Evolutionary conservation across 1,140 invertebrate species (phyloP).

Genomic region (Leptinotarsa texana): DNA sequence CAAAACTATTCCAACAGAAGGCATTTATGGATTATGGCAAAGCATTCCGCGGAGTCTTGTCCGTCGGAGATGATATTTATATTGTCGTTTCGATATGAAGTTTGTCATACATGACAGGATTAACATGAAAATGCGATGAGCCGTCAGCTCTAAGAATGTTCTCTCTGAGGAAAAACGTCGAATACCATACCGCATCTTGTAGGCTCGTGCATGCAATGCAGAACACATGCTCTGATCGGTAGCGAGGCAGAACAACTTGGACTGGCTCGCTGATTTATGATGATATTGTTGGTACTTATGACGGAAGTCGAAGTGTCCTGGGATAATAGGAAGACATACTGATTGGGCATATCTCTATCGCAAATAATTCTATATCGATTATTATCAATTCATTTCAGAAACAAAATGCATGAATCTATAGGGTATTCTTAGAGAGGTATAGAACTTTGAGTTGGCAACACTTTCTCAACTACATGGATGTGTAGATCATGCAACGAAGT

Average conservation of each 20-base stretch:
- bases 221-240: conserved; percentile 21
- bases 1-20: no score
- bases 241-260: background rate
- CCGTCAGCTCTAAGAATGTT: conserved; percentile 29
- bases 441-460: no score
- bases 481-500: no score
- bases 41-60: conserved; percentile 31
- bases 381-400: no score
- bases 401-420: no score
- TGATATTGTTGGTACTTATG: conserved; percentile 10
- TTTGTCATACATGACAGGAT: conserved; percentile 36
- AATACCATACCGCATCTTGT: conserved; percentile 14
- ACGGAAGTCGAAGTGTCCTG: background rate
- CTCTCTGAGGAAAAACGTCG: conserved; percentile 22
- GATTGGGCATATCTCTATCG: no score
- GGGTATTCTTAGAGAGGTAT: no score
- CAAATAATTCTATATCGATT: no score
- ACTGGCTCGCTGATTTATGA: conserved; percentile 16
- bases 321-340: no score
- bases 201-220: conserved; percentile 30
- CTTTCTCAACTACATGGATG: no score
- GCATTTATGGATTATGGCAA: background rate
- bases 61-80: conserved; percentile 32
- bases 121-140: conserved; percentile 30
- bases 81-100: conserved; percentile 26